These are phyloP conservation scores for Ictidomys tridecemlineatus DNA, from an alignment of 2,113 vertebrate species.

Conservation along the genomic window DNA sequence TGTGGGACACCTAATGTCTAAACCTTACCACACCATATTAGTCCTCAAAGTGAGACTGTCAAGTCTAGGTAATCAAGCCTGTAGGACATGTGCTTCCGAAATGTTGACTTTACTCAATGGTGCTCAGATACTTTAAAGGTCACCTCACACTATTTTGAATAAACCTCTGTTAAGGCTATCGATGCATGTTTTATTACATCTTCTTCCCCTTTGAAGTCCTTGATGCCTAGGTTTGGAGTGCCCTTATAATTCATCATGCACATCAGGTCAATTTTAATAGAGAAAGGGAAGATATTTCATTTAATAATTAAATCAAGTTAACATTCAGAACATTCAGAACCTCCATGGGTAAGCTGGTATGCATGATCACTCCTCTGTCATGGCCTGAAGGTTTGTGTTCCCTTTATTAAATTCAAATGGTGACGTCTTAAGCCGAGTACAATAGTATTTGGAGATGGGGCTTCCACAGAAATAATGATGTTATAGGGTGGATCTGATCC, in stretches of 20 bases:
- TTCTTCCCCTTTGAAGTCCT: not conserved
- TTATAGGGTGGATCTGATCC: not conserved
- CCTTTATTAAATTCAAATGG: not conserved
- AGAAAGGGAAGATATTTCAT: not conserved
- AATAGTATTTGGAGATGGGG: not conserved
- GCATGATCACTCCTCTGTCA: not conserved
- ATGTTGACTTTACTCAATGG: not conserved
- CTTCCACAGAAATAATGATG: not conserved
- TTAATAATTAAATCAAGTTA: not conserved
- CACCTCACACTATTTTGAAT: not conserved
- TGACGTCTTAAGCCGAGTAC: fast-evolving
- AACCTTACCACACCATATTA: no score
- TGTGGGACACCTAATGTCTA: no score
- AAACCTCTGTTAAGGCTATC: not conserved
- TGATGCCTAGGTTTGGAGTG: not conserved
- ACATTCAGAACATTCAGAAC: no score
- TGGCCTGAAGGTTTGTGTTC: not conserved
- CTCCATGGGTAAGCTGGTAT: not conserved
- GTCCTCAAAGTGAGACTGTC: not conserved
- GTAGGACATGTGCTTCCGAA: not conserved
- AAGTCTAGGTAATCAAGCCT: no score
- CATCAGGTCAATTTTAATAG: not conserved
- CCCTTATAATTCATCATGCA: not conserved
- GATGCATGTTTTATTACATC: not conserved
- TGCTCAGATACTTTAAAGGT: not conserved